These are phyloP conservation scores for Acromyrmex heyeri DNA, from an alignment of 1,140 invertebrate species.

Conservation along the genomic window DNA sequence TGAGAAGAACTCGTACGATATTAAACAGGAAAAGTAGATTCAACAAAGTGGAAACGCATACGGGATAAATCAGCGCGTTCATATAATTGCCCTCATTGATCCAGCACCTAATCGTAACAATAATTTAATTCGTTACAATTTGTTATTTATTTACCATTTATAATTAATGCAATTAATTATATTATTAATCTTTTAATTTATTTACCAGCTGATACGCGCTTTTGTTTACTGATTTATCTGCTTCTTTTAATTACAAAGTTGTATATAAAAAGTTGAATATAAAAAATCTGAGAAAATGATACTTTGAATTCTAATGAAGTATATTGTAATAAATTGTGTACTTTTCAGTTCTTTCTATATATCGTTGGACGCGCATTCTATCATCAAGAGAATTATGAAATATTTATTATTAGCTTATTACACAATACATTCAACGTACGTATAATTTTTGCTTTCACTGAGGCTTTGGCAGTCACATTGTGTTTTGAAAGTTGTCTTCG, in stretches of 20 bases:
- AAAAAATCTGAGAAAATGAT: constrained; percentile 3
- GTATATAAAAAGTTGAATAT: background rate
- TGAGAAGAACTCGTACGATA: constrained; percentile 96
- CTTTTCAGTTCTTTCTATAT: background rate
- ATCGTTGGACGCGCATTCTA: background rate
- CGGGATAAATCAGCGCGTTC: constrained; percentile 92
- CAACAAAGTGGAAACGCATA: constrained; percentile 92
- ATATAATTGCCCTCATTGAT: constrained; percentile 91
- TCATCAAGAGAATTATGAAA: background rate
- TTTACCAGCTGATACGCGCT: background rate
- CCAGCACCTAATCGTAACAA: constrained; percentile 91
- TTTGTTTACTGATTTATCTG: background rate
- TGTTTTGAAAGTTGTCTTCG: background rate
- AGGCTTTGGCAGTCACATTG: background rate
- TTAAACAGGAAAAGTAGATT: constrained; percentile 97
- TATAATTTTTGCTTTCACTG: background rate
- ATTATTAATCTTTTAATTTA: background rate
- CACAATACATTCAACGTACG: background rate
- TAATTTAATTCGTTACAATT: background rate
- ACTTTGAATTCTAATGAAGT: constrained; percentile 1
- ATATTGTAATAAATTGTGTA: background rate
- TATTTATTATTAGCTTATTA: constrained; percentile 7
- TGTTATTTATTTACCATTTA: background rate
- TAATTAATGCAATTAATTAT: background rate
- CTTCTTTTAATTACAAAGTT: background rate